Base-by-base conservation (phyloP, 2,888 invertebrate genomes). In the Hecatera dysodea region DNA sequence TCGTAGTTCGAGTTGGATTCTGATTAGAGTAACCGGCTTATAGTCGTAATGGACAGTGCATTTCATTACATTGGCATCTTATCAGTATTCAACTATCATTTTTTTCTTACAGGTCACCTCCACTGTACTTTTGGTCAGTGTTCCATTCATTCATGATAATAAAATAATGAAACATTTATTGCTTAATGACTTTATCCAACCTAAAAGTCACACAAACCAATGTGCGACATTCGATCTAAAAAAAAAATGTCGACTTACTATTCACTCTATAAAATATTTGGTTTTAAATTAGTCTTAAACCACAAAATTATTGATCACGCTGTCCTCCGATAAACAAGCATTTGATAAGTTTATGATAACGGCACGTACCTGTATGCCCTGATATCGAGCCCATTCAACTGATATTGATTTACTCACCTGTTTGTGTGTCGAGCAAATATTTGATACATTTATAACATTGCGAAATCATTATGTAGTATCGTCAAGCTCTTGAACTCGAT, bases 341-440 rank as follows among this genome's bases (percentile, higher is more conserved):
- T 80, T 88, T 88, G 93, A 94, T 94, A 94, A 93, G 88, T 88
- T 83, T 81, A 65, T 88, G 94, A 95, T 95, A 94, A 93, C 82
- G 83, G 78, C 82, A 83, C 84, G 87, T 88, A 87, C 88, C 82
- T 85, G 76, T 86, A 68, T 80, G 78, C 76, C 78, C 75, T 89
- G 94, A 94, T 94, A 80, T 82, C 73, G 78, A 75, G 82, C 87
- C 85, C 90, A 93, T 94, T 93, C 90, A 92, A 89, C 89, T 88
- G 83, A 87, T 93, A 93, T 94, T 90, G 93, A 93, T 93, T 92
- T 91, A 86, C 88, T 90, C 92, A 94, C 93, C 90, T 93, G 92
- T 85, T 88, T 82, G 83, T 89, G 84, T 88, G 84, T 53, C 66
- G 53, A 74, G 86, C 84, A 87, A 90, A 89, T 89, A 90, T 90